Conservation (phyloP, 2,888 invertebrate species). For the Disparrhopalites patrizii region DNA sequence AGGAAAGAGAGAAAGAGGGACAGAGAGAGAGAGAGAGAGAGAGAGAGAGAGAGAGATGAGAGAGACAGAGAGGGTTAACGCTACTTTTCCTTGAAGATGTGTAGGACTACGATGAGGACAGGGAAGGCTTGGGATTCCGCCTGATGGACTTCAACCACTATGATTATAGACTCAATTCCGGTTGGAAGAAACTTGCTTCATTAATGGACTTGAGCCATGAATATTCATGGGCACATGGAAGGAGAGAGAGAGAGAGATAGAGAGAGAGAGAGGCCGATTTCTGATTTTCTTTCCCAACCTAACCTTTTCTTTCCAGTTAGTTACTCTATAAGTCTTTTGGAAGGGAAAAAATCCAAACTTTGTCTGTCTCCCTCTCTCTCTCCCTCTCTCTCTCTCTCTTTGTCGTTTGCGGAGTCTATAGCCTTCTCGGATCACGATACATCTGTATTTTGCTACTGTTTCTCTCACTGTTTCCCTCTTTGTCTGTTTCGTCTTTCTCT, state of each 20-base stretch:
- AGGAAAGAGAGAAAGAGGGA: no score
- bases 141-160: slow-evolving; percentile 22
- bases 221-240: slow-evolving; percentile 29
- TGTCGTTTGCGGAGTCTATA: no score
- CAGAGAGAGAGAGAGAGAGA: neutral
- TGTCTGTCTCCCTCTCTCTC: neutral
- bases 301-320: slow-evolving; percentile 23
- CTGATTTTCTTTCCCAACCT: slow-evolving; percentile 24
- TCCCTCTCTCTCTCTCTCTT: neutral
- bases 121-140: neutral
- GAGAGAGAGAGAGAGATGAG: neutral
- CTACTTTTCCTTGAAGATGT: neutral
- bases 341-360: no score
- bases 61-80: neutral
- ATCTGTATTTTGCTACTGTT: no score
- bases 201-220: slow-evolving; percentile 23
- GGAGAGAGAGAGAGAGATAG: no score
- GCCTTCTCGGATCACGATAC: no score
- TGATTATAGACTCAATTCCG: slow-evolving; percentile 26
- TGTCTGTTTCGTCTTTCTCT: no score
- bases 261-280: slow-evolving; percentile 20
- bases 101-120: neutral
- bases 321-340: neutral
- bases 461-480: no score
- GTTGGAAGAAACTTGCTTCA: slow-evolving; percentile 18